Evolutionary conservation across 2,113 vertebrate genomes (phyloP).

Genomic region (Tylochromis polylepis): DNA sequence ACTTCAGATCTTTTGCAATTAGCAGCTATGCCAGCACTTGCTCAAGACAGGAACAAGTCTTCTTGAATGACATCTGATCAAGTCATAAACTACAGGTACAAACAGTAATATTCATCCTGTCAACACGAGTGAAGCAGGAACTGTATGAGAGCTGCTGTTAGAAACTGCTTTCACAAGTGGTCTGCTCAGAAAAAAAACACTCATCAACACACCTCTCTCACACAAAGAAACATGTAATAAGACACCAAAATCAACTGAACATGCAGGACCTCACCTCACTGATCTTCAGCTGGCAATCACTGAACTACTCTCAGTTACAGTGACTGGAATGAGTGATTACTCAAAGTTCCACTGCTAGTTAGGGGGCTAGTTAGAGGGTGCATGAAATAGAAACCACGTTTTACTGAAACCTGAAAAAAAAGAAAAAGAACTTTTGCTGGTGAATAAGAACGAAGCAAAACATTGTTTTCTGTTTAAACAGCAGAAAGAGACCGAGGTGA

Average conservation of each 20-base stretch:
- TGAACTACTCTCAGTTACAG: slow-evolving; percentile 29
- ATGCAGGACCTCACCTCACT: neutral
- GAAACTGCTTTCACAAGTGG: neutral
- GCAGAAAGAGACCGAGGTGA: neutral
- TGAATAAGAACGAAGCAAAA: neutral
- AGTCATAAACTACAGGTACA: neutral
- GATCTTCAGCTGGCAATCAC: neutral
- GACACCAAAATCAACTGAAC: neutral
- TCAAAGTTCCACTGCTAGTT: neutral
- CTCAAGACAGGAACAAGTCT: neutral
- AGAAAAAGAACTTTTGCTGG: neutral
- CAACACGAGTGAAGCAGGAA: neutral
- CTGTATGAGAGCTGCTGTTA: neutral
- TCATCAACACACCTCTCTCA: neutral
- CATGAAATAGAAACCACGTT: neutral
- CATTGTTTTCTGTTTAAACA: neutral
- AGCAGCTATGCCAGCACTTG: neutral
- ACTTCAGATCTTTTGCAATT: slow-evolving; percentile 25
- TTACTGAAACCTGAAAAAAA: neutral
- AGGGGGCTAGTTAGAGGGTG: neutral
- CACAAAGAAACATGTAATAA: neutral
- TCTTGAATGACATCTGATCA: neutral
- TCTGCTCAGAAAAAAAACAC: neutral
- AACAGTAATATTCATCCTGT: neutral
- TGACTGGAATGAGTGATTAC: neutral